Evolutionary conservation across 2,113 vertebrate genomes (phyloP).

Genomic region (Myotis brandtii): DNA sequence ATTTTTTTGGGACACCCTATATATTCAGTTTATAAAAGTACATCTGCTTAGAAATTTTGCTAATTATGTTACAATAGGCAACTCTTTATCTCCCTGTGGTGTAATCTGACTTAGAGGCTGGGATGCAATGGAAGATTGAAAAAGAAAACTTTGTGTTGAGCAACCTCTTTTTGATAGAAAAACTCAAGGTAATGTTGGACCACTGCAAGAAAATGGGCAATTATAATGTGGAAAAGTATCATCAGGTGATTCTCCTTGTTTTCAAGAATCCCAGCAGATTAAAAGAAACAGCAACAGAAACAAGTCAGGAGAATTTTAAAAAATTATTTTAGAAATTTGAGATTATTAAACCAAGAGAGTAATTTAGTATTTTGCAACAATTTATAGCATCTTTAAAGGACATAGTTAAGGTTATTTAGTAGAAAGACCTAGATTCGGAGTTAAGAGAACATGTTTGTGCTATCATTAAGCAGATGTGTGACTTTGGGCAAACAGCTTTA

Average conservation of each 20-base stretch:
- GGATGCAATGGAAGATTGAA: slow-evolving; percentile 43
- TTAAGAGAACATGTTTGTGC: slow-evolving; percentile 10
- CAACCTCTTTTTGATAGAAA: background rate
- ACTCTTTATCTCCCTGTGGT: background rate
- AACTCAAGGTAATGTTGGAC: background rate
- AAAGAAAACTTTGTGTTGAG: background rate
- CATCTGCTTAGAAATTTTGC: slow-evolving; percentile 30
- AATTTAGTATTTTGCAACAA: slow-evolving; percentile 45
- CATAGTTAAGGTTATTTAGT: background rate
- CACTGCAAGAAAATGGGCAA: background rate
- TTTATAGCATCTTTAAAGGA: background rate
- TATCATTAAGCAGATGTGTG: background rate
- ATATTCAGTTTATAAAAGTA: slow-evolving; percentile 27
- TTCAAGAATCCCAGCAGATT: background rate
- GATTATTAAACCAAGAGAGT: slow-evolving; percentile 10
- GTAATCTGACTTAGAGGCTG: background rate
- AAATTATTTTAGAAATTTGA: background rate
- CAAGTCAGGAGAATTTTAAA: background rate
- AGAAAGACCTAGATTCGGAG: background rate
- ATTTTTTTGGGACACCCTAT: background rate
- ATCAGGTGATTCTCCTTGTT: background rate
- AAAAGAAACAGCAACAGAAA: slow-evolving; percentile 38
- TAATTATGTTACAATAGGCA: background rate
- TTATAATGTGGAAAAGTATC: background rate
- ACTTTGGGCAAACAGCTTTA: slow-evolving; percentile 16